A percentile compares a stretch with the other conserved stretches of the same genome.
phyloP scores from a whole-genome alignment of 30 jellyfish, hydroid and myxozoan genomes.

The Pelagia noctiluca region DNA sequence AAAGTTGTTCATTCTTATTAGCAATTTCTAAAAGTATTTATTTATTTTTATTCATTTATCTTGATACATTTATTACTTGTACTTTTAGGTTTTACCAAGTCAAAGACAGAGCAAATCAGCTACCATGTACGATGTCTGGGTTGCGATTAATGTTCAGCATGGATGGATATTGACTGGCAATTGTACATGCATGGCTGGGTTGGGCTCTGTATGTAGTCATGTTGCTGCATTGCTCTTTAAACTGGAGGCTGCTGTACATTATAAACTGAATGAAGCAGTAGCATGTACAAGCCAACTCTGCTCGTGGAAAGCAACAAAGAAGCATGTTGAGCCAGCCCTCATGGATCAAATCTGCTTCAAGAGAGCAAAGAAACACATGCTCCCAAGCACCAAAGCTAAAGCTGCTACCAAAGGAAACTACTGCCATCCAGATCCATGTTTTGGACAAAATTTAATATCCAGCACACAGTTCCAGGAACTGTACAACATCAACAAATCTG shows the following conservation, averaged over 20 bases:
- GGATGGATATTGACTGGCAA: slow-evolving; percentile 47
- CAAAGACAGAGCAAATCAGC: slow-evolving; percentile 37
- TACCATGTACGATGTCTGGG: slow-evolving; percentile 4
- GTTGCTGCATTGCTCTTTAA: slow-evolving; percentile 38
- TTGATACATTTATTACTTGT: background rate
- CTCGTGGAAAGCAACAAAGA: slow-evolving; percentile 30
- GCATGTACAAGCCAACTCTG: slow-evolving; percentile 43
- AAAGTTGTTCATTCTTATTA: background rate
- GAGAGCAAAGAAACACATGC: slow-evolving; percentile 13
- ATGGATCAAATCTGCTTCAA: slow-evolving; percentile 11
- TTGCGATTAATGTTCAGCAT: background rate
- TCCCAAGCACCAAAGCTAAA: slow-evolving; percentile 19
- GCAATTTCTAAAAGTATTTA: background rate
- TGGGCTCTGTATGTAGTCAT: slow-evolving; percentile 63
- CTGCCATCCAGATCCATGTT: slow-evolving; percentile 4
- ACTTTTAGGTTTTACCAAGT: slow-evolving; percentile 47
- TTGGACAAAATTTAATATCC: slow-evolving; percentile 1
- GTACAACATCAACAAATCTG: background rate
- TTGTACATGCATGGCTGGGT: slow-evolving; percentile 57
- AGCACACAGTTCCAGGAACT: background rate
- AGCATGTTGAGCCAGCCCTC: slow-evolving; percentile 40
- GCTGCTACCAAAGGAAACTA: slow-evolving; percentile 5
- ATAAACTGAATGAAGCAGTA: slow-evolving; percentile 10
- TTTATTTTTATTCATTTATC: background rate
- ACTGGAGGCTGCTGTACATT: slow-evolving; percentile 62